Percentiles rank a stretch among this genome's conserved stretches.
Conservation (phyloP, 2,888 invertebrate species). For the Drymonia ruficornis region DNA sequence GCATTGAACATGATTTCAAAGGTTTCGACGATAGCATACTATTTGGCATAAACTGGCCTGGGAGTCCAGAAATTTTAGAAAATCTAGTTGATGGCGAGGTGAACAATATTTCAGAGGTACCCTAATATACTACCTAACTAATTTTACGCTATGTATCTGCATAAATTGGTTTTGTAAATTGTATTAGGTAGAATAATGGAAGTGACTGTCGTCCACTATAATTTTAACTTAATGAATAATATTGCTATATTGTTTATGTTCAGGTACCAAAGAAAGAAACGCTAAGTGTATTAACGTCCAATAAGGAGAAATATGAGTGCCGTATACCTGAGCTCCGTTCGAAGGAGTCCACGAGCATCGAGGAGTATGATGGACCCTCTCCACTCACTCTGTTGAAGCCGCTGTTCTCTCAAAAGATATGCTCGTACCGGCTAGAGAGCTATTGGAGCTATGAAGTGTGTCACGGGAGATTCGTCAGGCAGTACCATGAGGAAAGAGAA, state of each 20-base stretch:
- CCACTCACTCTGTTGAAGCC: slow-evolving; percentile 91
- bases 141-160: neutral
- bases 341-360: slow-evolving; percentile 82
- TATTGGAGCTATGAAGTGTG: slow-evolving; percentile 99
- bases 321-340: slow-evolving; percentile 88
- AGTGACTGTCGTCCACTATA: no score
- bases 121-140: neutral
- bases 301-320: slow-evolving; percentile 94
- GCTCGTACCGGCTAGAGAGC: slow-evolving; percentile 93
- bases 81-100: slow-evolving; percentile 56
- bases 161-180: no score
- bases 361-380: slow-evolving; percentile 89
- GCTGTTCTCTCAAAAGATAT: slow-evolving; percentile 90
- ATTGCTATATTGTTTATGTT: no score
- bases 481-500: slow-evolving; percentile 98
- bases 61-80: slow-evolving; percentile 57
- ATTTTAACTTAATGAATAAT: no score
- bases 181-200: no score
- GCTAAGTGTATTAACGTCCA: slow-evolving; percentile 88
- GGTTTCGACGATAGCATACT: slow-evolving; percentile 93
- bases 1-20: slow-evolving; percentile 86
- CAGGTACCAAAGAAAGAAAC: slow-evolving; percentile 72
- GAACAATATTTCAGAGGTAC: slow-evolving; percentile 51
- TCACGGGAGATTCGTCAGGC: slow-evolving; percentile 95
- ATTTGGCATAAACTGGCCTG: slow-evolving; percentile 92